phyloP scores from a whole-genome alignment of 2,113 vertebrate species.

The Otolemur garnettii region DNA sequence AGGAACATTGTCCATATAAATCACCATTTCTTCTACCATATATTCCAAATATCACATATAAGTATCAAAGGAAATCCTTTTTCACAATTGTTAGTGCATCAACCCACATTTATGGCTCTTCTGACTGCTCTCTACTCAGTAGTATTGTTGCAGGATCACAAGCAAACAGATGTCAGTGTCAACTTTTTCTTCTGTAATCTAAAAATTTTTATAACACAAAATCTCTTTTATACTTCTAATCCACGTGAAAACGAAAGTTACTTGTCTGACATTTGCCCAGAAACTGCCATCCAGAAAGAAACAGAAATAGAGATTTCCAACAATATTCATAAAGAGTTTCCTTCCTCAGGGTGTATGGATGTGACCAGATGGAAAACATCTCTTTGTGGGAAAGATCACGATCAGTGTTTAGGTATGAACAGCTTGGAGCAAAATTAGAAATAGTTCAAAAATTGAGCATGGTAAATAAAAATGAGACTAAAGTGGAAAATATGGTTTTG shows the following conservation, averaged over 20 bases:
- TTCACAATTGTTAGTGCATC: neutral
- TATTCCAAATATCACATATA: neutral
- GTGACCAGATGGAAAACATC: neutral
- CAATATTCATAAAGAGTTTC: neutral
- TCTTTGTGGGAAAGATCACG: neutral
- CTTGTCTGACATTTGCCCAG: neutral
- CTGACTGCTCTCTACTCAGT: neutral
- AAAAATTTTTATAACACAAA: neutral
- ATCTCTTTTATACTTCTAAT: neutral
- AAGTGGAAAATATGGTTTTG: neutral
- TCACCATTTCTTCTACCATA: neutral
- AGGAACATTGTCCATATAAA: neutral
- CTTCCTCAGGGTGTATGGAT: neutral
- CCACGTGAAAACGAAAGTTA: neutral
- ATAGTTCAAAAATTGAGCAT: neutral
- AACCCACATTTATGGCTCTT: neutral
- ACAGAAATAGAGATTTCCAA: neutral
- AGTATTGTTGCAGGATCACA: neutral
- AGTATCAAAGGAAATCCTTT: neutral
- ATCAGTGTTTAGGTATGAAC: neutral
- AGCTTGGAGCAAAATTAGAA: neutral
- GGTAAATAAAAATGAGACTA: neutral
- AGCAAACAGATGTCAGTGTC: neutral
- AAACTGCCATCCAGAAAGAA: neutral
- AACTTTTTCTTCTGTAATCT: neutral